These are phyloP conservation scores for crab-eating macaque (Macaca fascicularis) DNA, from an alignment of 2,113 vertebrate genomes.

Conservation along the genomic window T2T-MFA8v1.1 NC_088391.1:91091001-91091500, in stretches of 20 bases:
- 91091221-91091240: conserved; percentile 45
- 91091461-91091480: not conserved
- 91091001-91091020: conserved; percentile 50
- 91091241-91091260: conserved; percentile 35
- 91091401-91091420: not conserved
- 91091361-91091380: not conserved
- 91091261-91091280: conserved; percentile 28
- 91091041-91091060: conserved; percentile 39
- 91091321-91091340: not conserved
- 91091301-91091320: not conserved
- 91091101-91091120: conserved; percentile 57
- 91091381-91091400: not conserved
- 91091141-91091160: conserved; percentile 58
- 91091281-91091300: not conserved
- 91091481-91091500: not conserved
- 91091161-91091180: not conserved
- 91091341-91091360: conserved; percentile 1
- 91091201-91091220: conserved; percentile 11
- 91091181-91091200: conserved; percentile 65
- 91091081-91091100: conserved; percentile 13
- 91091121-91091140: conserved; percentile 49
- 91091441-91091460: not conserved
- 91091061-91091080: conserved; percentile 42
- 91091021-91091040: conserved; percentile 49
- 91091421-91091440: too few species aligned